Evolutionary conservation across 2,888 invertebrate genomes (phyloP).

Genomic region (Drosophila neoperkinsi): DNA sequence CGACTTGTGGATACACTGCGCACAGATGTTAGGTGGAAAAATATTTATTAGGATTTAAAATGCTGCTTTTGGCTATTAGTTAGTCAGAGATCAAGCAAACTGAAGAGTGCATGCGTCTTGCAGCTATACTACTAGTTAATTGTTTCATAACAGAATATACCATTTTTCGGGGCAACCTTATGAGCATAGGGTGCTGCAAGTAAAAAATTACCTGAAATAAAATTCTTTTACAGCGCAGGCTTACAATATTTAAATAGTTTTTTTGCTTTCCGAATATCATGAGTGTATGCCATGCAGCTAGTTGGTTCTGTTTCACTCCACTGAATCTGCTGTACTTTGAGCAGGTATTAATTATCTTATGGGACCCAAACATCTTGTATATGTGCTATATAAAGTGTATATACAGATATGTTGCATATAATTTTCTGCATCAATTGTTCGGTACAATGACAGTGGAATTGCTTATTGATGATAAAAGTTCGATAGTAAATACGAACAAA

Average conservation of each 20-base stretch:
- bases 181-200: neutral
- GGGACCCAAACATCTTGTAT: slow-evolving; percentile 21
- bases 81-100: neutral
- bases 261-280: slow-evolving; percentile 28
- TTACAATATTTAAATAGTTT: slow-evolving; percentile 57
- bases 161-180: too few relatives aligned
- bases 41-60: neutral
- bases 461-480: slow-evolving; percentile 34
- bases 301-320: neutral
- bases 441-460: slow-evolving; percentile 16
- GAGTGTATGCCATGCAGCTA: neutral
- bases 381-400: neutral
- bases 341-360: slow-evolving; percentile 48
- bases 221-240: slow-evolving; percentile 12
- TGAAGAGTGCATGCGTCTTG: neutral
- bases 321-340: neutral
- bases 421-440: slow-evolving; percentile 64
- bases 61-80: neutral
- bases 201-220: neutral
- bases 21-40: neutral
- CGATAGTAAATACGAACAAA: slow-evolving; percentile 37
- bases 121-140: neutral
- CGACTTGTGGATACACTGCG: neutral
- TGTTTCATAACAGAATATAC: neutral
- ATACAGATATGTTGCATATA: slow-evolving; percentile 36